Conservation (phyloP, 2,797 vertebrate species). For the Novumbra hubbsi region DNA sequence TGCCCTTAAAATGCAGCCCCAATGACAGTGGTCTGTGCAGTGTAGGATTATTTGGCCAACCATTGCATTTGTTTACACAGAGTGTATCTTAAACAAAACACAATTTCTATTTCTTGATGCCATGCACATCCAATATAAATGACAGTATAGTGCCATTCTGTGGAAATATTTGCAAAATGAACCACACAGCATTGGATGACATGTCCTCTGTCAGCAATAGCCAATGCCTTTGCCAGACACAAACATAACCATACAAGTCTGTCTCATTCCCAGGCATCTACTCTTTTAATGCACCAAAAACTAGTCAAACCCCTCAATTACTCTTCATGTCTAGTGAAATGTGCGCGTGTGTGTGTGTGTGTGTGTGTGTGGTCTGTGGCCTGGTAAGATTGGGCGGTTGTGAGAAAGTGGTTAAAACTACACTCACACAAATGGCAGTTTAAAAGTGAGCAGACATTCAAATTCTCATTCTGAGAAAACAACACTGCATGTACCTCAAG, state of each 20-base stretch:
- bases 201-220: conserved; percentile 71
- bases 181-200: conserved; percentile 65
- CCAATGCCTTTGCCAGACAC: conserved; percentile 65
- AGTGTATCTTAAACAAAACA: conserved; percentile 24
- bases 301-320: conserved; percentile 75
- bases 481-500: conserved; percentile 68
- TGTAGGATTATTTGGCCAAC: neutral
- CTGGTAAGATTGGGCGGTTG: conserved; percentile 72
- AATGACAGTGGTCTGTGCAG: neutral
- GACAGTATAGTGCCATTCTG: conserved; percentile 39
- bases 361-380: conserved; percentile 68
- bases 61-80: conserved; percentile 45
- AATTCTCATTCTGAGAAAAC: conserved; percentile 77
- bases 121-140: neutral
- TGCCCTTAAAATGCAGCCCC: too few species aligned
- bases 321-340: conserved; percentile 62
- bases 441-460: conserved; percentile 78
- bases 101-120: neutral
- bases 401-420: conserved; percentile 72
- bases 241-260: conserved; percentile 71
- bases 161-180: conserved; percentile 51
- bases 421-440: conserved; percentile 76
- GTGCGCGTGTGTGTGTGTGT: conserved; percentile 45
- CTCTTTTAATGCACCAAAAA: conserved; percentile 74
- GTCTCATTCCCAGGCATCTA: conserved; percentile 68